A percentile compares a stretch with the other conserved stretches of the same genome.
These are phyloP conservation scores for Teleogryllus oceanicus DNA, from an alignment of 2,888 invertebrate genomes.

Conservation along the genomic window DNA sequence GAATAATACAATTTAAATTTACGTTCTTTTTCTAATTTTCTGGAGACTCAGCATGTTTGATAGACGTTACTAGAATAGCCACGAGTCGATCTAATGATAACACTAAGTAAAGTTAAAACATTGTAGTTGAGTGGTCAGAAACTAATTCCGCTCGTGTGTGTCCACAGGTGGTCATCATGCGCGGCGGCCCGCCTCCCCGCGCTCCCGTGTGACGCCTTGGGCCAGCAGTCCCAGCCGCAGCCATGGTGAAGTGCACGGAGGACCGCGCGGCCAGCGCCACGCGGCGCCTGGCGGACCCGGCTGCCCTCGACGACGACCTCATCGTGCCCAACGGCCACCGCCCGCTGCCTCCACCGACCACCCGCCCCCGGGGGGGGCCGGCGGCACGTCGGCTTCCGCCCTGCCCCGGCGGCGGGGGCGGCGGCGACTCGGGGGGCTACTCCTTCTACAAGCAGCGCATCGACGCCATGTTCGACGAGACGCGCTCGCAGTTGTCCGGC, in stretches of 20 bases:
- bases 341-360: not conserved
- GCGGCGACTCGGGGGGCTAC: constrained; percentile 47
- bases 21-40: too few relatives aligned
- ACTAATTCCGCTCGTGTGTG: too few relatives aligned
- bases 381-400: not conserved
- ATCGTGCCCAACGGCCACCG: not conserved
- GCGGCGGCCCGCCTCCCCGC: too few relatives aligned
- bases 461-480: constrained; percentile 79
- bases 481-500: constrained; percentile 54
- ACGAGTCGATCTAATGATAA: too few relatives aligned
- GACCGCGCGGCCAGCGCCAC: not conserved
- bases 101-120: too few relatives aligned
- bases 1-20: too few relatives aligned
- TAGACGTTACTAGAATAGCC: too few relatives aligned
- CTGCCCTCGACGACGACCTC: not conserved
- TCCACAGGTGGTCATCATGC: too few relatives aligned
- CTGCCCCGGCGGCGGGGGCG: not conserved
- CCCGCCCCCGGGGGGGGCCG: not conserved
- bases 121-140: too few relatives aligned
- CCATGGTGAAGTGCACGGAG: constrained; percentile 7
- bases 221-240: not conserved
- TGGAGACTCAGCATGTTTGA: too few relatives aligned
- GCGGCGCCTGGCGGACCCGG: not conserved
- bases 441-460: constrained; percentile 79
- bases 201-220: too few relatives aligned